Evolutionary conservation across 2,113 vertebrate genomes (phyloP).

Genomic region (Chroicocephalus ridibundus): DNA sequence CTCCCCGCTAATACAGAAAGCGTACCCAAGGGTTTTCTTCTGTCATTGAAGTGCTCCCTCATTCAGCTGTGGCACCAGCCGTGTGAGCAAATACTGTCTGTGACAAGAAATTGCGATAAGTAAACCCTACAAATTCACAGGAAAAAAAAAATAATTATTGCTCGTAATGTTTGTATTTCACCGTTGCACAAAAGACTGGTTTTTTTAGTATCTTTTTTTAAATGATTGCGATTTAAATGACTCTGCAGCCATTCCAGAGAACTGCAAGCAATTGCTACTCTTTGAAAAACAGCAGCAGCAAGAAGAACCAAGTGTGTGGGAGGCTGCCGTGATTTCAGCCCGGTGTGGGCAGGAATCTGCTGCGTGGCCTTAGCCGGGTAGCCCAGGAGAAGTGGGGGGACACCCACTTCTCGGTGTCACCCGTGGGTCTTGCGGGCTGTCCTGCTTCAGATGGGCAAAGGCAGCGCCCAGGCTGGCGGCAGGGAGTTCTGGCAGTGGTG

Average conservation of each 20-base stretch:
- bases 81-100: not conserved
- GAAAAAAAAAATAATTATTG: not conserved
- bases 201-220: not conserved
- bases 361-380: rapidly evolving
- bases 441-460: rapidly evolving
- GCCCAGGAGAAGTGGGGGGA: not conserved
- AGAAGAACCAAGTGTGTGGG: rapidly evolving
- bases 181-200: not conserved
- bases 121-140: not conserved
- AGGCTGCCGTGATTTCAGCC: not conserved
- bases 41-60: not conserved
- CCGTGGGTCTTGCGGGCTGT: not conserved
- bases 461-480: rapidly evolving
- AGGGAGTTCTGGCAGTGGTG: rapidly evolving
- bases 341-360: not conserved
- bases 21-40: not conserved
- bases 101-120: not conserved
- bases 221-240: not conserved
- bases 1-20: not conserved
- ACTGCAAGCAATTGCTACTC: not conserved
- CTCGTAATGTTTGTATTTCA: rapidly evolving
- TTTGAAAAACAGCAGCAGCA: not conserved
- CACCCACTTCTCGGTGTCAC: rapidly evolving
- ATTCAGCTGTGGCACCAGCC: not conserved
- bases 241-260: not conserved